Evolutionary conservation across 1,140 invertebrate species (phyloP).

Genomic region (Hormaphis cornu): DNA sequence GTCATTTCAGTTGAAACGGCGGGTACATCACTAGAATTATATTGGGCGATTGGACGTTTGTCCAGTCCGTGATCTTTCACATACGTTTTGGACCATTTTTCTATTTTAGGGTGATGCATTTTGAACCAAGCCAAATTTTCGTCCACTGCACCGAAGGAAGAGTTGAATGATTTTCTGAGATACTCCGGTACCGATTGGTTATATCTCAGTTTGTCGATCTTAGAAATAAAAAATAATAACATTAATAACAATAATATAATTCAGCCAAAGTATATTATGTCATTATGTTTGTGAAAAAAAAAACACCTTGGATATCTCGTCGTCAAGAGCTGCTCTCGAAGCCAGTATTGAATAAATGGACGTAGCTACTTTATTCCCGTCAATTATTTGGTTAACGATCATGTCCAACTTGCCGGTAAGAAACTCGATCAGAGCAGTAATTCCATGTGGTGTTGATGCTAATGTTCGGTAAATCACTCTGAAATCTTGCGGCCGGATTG

Average conservation of each 20-base stretch:
- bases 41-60: no score
- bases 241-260: no score
- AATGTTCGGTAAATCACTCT: neutral
- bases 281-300: no score
- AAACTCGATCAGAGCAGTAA: neutral
- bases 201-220: neutral
- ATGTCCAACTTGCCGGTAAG: neutral
- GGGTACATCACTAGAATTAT: no score
- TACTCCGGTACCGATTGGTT: neutral
- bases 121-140: neutral
- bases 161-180: neutral
- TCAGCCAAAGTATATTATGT: no score
- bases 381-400: neutral
- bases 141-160: neutral
- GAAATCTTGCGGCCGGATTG: constrained; percentile 12
- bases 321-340: neutral
- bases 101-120: neutral
- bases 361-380: neutral
- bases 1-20: no score
- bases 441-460: neutral
- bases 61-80: neutral
- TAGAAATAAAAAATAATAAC: no score
- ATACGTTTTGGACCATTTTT: neutral
- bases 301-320: neutral
- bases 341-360: neutral